Percentiles rank a stretch among this genome's conserved stretches.
Conservation (phyloP, 1,140 invertebrate species). For the Rhagoletis pomonella region DNA sequence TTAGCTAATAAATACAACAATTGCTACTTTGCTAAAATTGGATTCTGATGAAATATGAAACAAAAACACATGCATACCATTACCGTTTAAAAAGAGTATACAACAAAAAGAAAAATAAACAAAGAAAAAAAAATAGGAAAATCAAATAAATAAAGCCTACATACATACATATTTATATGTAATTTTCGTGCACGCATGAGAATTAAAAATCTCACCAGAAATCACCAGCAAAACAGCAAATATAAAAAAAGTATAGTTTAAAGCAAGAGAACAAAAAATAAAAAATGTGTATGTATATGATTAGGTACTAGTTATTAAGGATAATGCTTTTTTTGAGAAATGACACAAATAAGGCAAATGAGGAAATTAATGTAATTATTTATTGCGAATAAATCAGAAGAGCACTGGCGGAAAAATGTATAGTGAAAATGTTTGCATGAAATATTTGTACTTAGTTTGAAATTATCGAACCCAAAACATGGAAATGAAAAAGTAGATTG, state of each 20-base stretch:
- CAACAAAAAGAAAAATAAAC: neutral
- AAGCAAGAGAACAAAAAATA: neutral
- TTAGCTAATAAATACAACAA: slow-evolving; percentile 41
- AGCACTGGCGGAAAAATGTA: neutral
- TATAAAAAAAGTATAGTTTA: slow-evolving; percentile 5
- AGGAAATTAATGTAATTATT: neutral
- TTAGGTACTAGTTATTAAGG: neutral
- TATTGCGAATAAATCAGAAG: neutral
- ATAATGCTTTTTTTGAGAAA: slow-evolving; percentile 5
- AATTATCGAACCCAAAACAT: neutral
- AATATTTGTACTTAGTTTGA: neutral
- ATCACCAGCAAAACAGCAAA: neutral
- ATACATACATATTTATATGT: slow-evolving; percentile 44
- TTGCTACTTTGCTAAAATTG: slow-evolving; percentile 46
- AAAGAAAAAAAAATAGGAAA: neutral
- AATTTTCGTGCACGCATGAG: slow-evolving; percentile 36
- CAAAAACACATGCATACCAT: no score
- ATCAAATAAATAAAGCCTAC: neutral
- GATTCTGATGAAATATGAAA: slow-evolving; percentile 4
- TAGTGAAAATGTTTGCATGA: neutral
- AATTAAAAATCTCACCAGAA: neutral
- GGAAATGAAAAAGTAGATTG: neutral
- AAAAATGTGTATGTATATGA: neutral
- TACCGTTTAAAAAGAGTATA: neutral
- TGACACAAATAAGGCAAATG: neutral